Conservation (phyloP, 2,113 vertebrate species). For the Gallinago media region DNA sequence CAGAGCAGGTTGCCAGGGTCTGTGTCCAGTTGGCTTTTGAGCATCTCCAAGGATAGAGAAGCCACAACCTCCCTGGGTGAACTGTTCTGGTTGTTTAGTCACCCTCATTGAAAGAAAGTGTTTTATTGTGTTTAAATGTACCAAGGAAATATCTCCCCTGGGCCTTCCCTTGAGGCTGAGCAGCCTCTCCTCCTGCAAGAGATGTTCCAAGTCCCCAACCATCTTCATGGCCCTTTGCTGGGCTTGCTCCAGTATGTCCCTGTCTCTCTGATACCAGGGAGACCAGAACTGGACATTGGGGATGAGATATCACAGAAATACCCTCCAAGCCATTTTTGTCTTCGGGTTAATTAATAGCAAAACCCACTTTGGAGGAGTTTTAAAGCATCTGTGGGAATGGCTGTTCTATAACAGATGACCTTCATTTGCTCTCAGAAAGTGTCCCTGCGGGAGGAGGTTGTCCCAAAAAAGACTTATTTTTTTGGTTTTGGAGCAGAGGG, state of each 20-base stretch:
- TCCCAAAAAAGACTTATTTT: not conserved
- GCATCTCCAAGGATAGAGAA: not conserved
- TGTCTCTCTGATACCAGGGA: not conserved
- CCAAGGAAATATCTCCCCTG: not conserved
- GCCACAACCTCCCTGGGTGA: fast-evolving
- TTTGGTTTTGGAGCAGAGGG: not conserved
- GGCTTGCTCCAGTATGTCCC: fast-evolving
- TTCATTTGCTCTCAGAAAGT: not conserved
- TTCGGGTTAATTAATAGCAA: not conserved
- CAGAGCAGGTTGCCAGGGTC: not conserved
- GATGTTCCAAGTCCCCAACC: not conserved
- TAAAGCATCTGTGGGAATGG: not conserved
- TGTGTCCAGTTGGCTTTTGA: not conserved
- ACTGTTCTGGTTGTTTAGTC: too few relatives aligned
- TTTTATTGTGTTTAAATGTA: not conserved
- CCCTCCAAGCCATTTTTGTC: not conserved
- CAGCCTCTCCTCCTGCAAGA: not conserved
- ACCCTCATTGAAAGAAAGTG: not conserved
- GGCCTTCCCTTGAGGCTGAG: not conserved
- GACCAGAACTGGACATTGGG: not conserved
- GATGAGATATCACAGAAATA: not conserved
- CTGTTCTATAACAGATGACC: not conserved
- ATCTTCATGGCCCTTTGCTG: not conserved
- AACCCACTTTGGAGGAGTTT: fast-evolving
- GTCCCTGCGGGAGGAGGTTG: not conserved